phyloP scores from a whole-genome alignment of 2,113 vertebrate genomes.

The Rattus norvegicus region GRCr8 NC_086019.1:221837501-221838000 shows the following conservation, averaged over 20 bases:
- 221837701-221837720: not conserved
- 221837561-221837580: not conserved
- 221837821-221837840: not conserved
- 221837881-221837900: not conserved
- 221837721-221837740: not conserved
- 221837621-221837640: not conserved
- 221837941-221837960: not conserved
- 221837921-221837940: not conserved
- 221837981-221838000: not conserved
- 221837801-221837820: slow-evolving; percentile 20
- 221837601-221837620: not conserved
- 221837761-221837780: not conserved
- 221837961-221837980: slow-evolving; percentile 3
- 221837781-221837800: not conserved
- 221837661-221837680: not conserved
- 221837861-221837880: not conserved
- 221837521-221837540: not conserved
- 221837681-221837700: not conserved
- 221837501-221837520: not conserved
- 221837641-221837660: not conserved
- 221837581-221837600: not conserved
- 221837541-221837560: not conserved
- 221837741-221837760: not conserved
- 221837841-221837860: slow-evolving; percentile 1
- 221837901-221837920: not conserved